Percentiles rank a stretch among this genome's conserved stretches.
These are phyloP conservation scores for Cheumatopsyche charites DNA, from an alignment of 1,140 invertebrate genomes.

Conservation along the genomic window DNA sequence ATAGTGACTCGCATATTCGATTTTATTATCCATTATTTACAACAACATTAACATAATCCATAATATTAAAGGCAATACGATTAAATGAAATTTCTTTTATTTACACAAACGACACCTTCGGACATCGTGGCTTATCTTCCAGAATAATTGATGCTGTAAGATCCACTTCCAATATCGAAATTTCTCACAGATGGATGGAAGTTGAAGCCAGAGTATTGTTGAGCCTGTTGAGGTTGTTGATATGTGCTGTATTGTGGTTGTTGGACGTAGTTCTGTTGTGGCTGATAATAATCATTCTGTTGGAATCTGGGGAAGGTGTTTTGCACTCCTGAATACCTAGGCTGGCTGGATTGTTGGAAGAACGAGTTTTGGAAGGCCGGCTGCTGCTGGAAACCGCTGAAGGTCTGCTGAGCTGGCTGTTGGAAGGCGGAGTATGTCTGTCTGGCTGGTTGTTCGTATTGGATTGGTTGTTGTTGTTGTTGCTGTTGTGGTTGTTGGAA, in stretches of 20 bases:
- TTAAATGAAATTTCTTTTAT: slow-evolving; percentile 7
- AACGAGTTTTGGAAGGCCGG: slow-evolving; percentile 45
- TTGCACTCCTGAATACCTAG: slow-evolving; percentile 49
- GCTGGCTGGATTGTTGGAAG: slow-evolving; percentile 48
- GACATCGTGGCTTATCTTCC: slow-evolving; percentile 46
- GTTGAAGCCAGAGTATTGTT: slow-evolving; percentile 50
- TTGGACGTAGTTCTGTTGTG: slow-evolving; percentile 48
- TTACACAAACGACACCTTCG: slow-evolving; percentile 19
- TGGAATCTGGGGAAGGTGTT: slow-evolving; percentile 41
- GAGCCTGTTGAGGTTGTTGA: slow-evolving; percentile 56
- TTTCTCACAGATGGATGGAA: slow-evolving; percentile 67
- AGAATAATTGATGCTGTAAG: slow-evolving; percentile 73
- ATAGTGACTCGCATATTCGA: slow-evolving; percentile 19
- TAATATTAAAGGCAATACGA: slow-evolving; percentile 1
- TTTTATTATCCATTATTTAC: slow-evolving; percentile 12
- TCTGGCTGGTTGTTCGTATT: slow-evolving; percentile 63
- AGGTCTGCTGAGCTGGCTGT: slow-evolving; percentile 24
- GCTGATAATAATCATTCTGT: slow-evolving; percentile 24
- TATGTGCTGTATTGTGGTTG: slow-evolving; percentile 49
- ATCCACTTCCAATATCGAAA: slow-evolving; percentile 69
- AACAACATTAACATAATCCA: slow-evolving; percentile 17
- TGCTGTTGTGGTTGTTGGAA: slow-evolving; percentile 33
- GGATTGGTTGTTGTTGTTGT: slow-evolving; percentile 8
- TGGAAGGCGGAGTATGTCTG: slow-evolving; percentile 47
- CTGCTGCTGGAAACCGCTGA: slow-evolving; percentile 40